Evolutionary conservation across 2,797 vertebrate genomes (phyloP).

Genomic region (Sebastes diaconus): DNA sequence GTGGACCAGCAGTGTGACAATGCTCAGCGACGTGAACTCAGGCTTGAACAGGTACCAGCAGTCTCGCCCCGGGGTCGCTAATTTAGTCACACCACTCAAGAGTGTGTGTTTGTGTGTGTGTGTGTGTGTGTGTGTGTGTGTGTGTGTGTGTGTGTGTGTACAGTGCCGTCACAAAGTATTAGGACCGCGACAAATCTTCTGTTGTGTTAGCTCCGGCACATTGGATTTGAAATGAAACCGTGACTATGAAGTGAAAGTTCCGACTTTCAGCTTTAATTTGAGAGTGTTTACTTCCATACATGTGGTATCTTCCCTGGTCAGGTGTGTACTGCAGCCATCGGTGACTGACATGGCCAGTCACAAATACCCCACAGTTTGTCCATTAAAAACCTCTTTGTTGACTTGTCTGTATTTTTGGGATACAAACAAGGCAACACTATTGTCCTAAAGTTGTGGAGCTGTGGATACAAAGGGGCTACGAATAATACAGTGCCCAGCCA

Average conservation of each 20-base stretch:
- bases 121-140: slow-evolving; percentile 18
- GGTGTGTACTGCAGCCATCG: not conserved
- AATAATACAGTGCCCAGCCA: not conserved
- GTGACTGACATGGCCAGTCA: not conserved
- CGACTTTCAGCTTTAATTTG: not conserved
- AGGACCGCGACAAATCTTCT: not conserved
- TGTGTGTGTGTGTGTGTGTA: not conserved
- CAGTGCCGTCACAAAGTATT: slow-evolving; percentile 12
- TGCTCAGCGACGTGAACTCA: slow-evolving; percentile 75
- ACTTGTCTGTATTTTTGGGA: not conserved
- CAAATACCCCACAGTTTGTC: not conserved
- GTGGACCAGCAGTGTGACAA: slow-evolving; percentile 50
- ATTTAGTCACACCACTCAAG: slow-evolving; percentile 38
- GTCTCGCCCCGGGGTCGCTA: slow-evolving; percentile 48
- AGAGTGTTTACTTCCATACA: not conserved
- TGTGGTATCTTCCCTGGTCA: not conserved
- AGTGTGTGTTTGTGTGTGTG: not conserved
- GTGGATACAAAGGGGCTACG: not conserved
- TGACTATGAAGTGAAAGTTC: not conserved
- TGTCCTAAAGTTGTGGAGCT: not conserved
- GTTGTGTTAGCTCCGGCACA: not conserved
- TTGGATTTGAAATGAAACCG: not conserved
- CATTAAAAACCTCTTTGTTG: not conserved
- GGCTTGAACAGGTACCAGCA: slow-evolving; percentile 72
- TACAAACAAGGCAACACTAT: not conserved